These are phyloP conservation scores for Zophobas atratus DNA, from an alignment of 1,140 invertebrate genomes.

Conservation along the genomic window DNA sequence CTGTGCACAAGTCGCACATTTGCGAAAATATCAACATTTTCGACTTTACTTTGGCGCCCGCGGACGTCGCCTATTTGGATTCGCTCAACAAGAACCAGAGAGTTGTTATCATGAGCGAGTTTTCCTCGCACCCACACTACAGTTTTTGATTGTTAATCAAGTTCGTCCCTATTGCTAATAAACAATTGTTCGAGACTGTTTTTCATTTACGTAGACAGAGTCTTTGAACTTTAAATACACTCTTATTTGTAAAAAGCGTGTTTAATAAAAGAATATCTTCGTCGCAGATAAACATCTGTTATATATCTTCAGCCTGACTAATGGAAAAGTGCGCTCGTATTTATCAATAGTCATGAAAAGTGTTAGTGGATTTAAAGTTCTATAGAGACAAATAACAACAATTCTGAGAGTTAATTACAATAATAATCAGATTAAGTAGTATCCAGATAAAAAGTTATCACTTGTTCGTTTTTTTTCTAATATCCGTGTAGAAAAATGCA, in stretches of 20 bases:
- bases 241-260: not conserved
- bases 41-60: too few relatives aligned
- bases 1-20: slow-evolving; percentile 81
- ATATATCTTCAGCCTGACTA: not conserved
- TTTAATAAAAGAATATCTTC: not conserved
- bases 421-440: slow-evolving; percentile 13
- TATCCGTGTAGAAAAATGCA: not conserved
- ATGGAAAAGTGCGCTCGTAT: not conserved
- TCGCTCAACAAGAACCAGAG: too few relatives aligned
- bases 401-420: not conserved
- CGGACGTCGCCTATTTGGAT: too few relatives aligned
- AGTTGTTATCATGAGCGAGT: slow-evolving; percentile 69
- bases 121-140: slow-evolving; percentile 73
- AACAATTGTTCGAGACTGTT: too few relatives aligned
- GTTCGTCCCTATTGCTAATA: too few relatives aligned
- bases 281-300: not conserved
- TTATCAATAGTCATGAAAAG: slow-evolving; percentile 5
- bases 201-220: not conserved
- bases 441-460: slow-evolving; percentile 3
- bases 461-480: not conserved
- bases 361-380: not conserved
- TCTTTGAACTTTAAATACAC: not conserved
- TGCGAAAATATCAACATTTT: too few relatives aligned
- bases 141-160: slow-evolving; percentile 70
- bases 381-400: not conserved